Conservation (phyloP, 1,140 invertebrate species). For the Ditylenchus dipsaci region DNA sequence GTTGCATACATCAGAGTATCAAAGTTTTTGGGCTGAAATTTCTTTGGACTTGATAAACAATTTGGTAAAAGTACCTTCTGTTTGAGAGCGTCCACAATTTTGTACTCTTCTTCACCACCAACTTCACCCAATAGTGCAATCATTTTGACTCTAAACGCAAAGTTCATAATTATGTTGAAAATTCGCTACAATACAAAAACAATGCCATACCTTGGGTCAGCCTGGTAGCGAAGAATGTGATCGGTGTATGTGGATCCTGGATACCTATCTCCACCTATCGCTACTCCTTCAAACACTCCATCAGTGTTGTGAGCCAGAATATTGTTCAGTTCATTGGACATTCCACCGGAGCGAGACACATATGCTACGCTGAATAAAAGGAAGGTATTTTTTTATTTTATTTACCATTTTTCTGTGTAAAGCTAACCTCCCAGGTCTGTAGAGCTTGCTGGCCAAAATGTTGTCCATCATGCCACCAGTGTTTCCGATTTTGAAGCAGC, state of each 20-base stretch:
- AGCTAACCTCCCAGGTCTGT: conserved; percentile 74
- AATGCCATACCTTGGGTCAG: conserved; percentile 61
- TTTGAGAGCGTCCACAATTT: conserved; percentile 83
- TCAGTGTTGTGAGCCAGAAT: conserved; percentile 93
- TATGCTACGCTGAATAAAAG: conserved; percentile 78
- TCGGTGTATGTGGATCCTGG: conserved; percentile 81
- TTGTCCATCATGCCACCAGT: conserved; percentile 99
- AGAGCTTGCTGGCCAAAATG: conserved; percentile 92
- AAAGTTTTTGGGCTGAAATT: too few relatives aligned
- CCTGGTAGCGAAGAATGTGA: conserved; percentile 80
- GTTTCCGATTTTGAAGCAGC: conserved; percentile 98
- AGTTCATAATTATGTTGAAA: conserved; percentile 6
- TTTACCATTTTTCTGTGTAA: conserved; percentile 8
- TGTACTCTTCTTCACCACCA: conserved; percentile 97
- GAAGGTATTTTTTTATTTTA: too few relatives aligned
- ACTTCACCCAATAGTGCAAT: conserved; percentile 93
- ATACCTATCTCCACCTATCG: conserved; percentile 98
- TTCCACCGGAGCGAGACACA: conserved; percentile 94
- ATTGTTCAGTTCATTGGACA: conserved; percentile 99
- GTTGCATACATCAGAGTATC: too few relatives aligned
- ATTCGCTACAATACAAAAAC: conserved; percentile 8
- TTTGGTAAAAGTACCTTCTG: too few relatives aligned
- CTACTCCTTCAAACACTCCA: conserved; percentile 94
- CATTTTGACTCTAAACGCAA: conserved; percentile 74
- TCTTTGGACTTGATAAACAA: too few relatives aligned